Evolutionary conservation across 1,140 invertebrate species (phyloP), one percentile per base, ranked within the genome.

Genomic region (Coenobita brevimanus): DNA sequence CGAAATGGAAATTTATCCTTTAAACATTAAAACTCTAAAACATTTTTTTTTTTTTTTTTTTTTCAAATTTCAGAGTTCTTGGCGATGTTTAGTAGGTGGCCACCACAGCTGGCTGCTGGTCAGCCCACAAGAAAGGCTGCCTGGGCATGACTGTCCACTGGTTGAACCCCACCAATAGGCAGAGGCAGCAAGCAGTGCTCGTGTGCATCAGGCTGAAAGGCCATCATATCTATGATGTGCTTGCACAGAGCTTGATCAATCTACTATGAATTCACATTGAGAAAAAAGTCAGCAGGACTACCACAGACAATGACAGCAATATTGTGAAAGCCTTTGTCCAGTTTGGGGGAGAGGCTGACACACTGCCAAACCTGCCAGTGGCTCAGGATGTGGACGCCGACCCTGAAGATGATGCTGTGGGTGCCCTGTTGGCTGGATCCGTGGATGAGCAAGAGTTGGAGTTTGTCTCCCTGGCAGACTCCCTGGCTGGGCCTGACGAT

Each of bases 91-190:
- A 4, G 8, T 78, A 36, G 84, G 84, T 86, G 67, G 84, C 71
- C 0, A 82, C 73, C 43, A 85, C 82, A 2, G 82, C 82, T 4
- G 71, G 78, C 67, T 86, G 84, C 82, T 85, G 64, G 82, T 85
- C 67, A n/a, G 71, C 54, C 43, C 46, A 76, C 82, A 85, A 85
- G 33, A 85, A 30, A 41, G 13, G 33, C 69, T 85, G 3, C 82
- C 67, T 85, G 82, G 67, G 82, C n/a, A 85, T 85, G 67, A 85
- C 82, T n/a, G 82, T n/a, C 21, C 41, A 85, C 43, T 76, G 73
- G 71, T 36, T 86, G 67, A 15, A 86, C 84, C 41, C 67, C 3
- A 76, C 50, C 3, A 86, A 38, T 75, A 6, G 71, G 2, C 13
- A 1, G 57, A 75, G 84, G 41, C 4, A 76, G 84, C 1, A 80